Evolutionary conservation across 2,888 invertebrate species (phyloP).

Genomic region (Therioaphis trifolii): DNA sequence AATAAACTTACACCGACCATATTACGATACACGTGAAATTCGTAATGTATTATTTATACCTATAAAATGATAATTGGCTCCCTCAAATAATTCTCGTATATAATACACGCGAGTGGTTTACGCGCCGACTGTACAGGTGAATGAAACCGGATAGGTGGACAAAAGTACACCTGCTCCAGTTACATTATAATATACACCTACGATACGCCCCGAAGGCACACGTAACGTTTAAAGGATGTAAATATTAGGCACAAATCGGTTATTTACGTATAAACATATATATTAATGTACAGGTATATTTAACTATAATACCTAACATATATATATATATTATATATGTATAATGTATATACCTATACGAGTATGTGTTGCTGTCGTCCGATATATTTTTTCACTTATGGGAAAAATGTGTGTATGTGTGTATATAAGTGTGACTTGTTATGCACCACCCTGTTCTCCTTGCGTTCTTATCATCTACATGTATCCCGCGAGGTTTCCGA

Average conservation of each 20-base stretch:
- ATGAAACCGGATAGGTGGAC: conserved; percentile 61
- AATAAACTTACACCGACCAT: too few species aligned
- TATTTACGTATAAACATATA: conserved; percentile 3
- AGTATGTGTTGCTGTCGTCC: background rate
- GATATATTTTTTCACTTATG: conserved; percentile 54
- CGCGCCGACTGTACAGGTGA: conserved; percentile 42
- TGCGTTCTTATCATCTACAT: background rate
- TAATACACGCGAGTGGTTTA: conserved; percentile 9
- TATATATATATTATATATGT: background rate
- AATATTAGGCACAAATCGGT: conserved; percentile 56
- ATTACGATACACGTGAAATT: too few species aligned
- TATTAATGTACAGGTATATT: background rate
- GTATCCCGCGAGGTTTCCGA: background rate
- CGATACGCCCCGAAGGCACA: conserved; percentile 39
- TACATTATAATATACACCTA: conserved; percentile 30
- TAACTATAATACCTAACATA: too few species aligned
- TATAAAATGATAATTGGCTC: conserved; percentile 48
- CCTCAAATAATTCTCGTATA: background rate
- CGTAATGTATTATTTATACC: too few species aligned
- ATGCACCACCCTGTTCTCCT: background rate
- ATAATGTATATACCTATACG: background rate
- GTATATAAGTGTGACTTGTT: too few species aligned
- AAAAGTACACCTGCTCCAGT: conserved; percentile 60
- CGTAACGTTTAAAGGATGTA: conserved; percentile 47
- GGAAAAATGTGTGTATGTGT: conserved; percentile 52